Evolutionary conservation across 1,140 invertebrate genomes (phyloP), one percentile per base, ranked within the genome.

Genomic region (Diachasmimorpha longicaudata): DNA sequence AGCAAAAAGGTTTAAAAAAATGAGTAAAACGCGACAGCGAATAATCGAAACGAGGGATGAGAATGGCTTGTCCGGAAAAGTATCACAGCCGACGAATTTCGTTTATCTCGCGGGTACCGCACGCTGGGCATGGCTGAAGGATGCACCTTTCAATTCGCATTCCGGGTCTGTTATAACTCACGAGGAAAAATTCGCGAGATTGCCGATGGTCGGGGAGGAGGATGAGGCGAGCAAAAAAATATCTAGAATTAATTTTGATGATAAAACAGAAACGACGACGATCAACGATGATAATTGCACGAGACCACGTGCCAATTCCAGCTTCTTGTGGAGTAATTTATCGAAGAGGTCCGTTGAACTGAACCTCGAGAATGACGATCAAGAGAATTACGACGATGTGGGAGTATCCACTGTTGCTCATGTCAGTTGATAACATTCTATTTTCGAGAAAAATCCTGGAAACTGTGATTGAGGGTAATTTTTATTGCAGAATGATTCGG

Each of bases 61-160:
- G 16, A 16, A 67, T 67, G 63, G 36, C n/a, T 72, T 70, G 10
- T 84, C 19, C 81, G 75, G 1, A 85, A 70, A 16, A 70, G 68
- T 88, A 19, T 88, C 87, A 0, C 68, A 74, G 9, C 87, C 87
- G n/a, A 82, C 81, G 5, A 85, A 88, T 71, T 88, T 88, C 14
- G 85, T 87, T 5, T 85, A 88, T 66, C 81, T 87, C 0, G 87
- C 86, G 0, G 87, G 86, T 0, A 85, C 82, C 0, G 87, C 85
- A 2, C 14, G 68, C 9, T 75, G 74, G 74, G 52, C 74, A 42
- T 75, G 74, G 74, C 36, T 75, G 0, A 23, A 70, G 31, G 68
- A 70, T 44, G 21, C 42, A 13, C 31, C 55, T 44, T 37, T 39
- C 11, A 67, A 36, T 68, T 36, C 23, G 31, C 13, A 78, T 19